Conservation (phyloP, 92 coral and sea anemone species). For the Zoanthus solanderi region DNA sequence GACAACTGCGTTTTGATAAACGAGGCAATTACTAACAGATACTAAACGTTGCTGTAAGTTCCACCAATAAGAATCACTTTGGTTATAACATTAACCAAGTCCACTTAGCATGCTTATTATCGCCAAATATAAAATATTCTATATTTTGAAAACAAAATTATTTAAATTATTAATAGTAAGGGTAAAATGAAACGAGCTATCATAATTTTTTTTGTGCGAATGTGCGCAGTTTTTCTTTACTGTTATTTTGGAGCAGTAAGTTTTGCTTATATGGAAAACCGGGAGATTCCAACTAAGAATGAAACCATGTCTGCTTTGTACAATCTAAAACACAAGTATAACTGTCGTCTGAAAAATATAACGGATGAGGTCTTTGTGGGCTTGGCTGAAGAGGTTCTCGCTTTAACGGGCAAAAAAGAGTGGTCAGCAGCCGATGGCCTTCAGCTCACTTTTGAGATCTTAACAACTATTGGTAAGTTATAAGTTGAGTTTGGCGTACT, state of each 20-base stretch:
- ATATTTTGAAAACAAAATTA: neutral
- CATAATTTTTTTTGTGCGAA: neutral
- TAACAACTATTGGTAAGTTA: constrained; percentile 38
- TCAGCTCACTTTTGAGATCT: constrained; percentile 20
- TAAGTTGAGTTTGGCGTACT: too few species aligned
- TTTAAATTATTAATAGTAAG: neutral
- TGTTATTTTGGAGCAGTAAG: constrained; percentile 5
- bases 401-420: neutral
- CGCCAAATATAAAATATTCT: neutral
- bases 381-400: neutral
- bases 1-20: neutral
- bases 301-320: neutral
- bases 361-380: neutral
- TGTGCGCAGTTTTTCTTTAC: neutral
- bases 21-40: too few species aligned
- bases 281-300: neutral
- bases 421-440: constrained; percentile 16
- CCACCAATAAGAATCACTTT: neutral
- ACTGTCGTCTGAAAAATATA: neutral
- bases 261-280: constrained; percentile 8
- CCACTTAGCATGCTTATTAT: neutral
- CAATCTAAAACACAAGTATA: constrained; percentile 13
- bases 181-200: constrained; percentile 14
- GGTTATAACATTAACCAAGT: neutral
- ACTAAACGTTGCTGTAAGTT: neutral